These are phyloP conservation scores for Drosophila mauritiana DNA, from an alignment of 1,140 invertebrate species.

Conservation along the genomic window DNA sequence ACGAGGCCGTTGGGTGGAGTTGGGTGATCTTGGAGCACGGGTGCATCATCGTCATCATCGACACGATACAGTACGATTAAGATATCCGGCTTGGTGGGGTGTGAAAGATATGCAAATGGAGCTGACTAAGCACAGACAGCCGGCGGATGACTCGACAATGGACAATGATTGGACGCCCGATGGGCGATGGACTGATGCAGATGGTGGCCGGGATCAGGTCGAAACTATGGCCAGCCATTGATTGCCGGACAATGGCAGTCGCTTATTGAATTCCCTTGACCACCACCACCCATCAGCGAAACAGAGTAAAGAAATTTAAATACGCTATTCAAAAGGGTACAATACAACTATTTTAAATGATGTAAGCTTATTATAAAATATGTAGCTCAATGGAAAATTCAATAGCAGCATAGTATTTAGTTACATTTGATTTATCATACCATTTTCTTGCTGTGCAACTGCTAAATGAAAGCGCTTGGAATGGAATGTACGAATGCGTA, in stretches of 20 bases:
- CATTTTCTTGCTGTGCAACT: constrained; percentile 3
- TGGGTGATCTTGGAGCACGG: constrained; percentile 28
- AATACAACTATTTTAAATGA: neutral
- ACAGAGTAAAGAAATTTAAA: neutral
- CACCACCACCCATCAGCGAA: constrained; percentile 9
- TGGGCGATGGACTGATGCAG: neutral
- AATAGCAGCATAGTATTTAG: neutral
- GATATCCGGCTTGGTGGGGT: constrained; percentile 41
- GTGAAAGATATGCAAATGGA: constrained; percentile 50
- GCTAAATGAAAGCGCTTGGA: constrained; percentile 48
- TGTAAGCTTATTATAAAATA: too few species aligned
- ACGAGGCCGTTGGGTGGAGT: constrained; percentile 4
- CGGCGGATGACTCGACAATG: constrained; percentile 33
- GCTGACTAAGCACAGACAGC: constrained; percentile 40
- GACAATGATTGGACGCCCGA: constrained; percentile 1
- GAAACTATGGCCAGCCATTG: constrained; percentile 21
- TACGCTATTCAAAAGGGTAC: neutral
- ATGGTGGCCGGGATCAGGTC: neutral
- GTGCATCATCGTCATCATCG: constrained; percentile 32
- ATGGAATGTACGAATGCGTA: constrained; percentile 47
- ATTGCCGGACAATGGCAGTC: constrained; percentile 46
- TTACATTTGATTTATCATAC: neutral
- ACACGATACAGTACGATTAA: constrained; percentile 1
- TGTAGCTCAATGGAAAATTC: too few species aligned
- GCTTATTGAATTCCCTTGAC: constrained; percentile 62